Base-by-base conservation (phyloP, 2,113 vertebrate genomes). In the Ariopsis seemanni region DNA sequence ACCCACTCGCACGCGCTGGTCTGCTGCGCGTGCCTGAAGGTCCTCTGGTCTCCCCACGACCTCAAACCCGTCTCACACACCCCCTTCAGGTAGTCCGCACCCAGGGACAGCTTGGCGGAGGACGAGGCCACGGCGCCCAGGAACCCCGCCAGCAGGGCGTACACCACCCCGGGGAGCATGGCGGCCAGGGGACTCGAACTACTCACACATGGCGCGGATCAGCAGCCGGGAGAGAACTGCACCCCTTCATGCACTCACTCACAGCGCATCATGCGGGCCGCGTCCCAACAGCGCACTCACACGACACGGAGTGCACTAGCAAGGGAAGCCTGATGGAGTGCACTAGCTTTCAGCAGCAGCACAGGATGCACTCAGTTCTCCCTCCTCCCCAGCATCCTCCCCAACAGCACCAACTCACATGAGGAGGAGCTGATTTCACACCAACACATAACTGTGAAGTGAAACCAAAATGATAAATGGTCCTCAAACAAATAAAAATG, bases 91-190 rank as follows among this genome's bases (percentile, higher is more conserved):
- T 95, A 95, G 91, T 94, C 95, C 34, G 94, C 92, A 84, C 96
- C 95, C 69, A 98, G 95, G 25, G 96, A 96, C 92, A 98, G 95
- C 83, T 97, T 98, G 81, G 97, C 97, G 55, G 95, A 95, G 2
- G 96, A 95, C 62, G 97, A 97, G 15, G 96, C 97, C 89, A 97
- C 94, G 69, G 96, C 96, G 62, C 96, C 97, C 89, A 96, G 92
- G 62, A 96, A 95, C 18, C 96, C 97, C 27, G 96, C 96, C 87
- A 94, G 92, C 85, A 95, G 85, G 58, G 96, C 96, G 92, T 96
- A 95, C 67, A 93, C 91, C 72, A 94, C 92, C 86, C 95, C 96
- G 89, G 95, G 94, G 80, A 96, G 93, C 95, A 96, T 95, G 90
- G 83, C 91, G 91, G 86, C 42, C 88, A 30, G 30, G 34, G 34